Evolutionary conservation across 2,888 invertebrate species (phyloP).

Genomic region (Pomacea canaliculata): DNA sequence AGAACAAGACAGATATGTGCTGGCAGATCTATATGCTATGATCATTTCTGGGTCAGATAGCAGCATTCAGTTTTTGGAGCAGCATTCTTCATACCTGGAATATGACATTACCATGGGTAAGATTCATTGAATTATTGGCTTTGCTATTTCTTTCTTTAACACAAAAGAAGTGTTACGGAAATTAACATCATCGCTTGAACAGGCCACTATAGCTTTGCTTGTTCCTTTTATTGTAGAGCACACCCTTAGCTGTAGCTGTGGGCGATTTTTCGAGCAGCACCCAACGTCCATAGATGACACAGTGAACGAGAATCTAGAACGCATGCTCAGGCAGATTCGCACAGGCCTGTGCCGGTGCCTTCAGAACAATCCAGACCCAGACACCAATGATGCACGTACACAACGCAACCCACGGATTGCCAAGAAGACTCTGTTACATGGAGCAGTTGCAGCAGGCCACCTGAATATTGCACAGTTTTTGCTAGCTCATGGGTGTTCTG

Average conservation of each 20-base stretch:
- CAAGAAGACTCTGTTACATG: slow-evolving; percentile 36
- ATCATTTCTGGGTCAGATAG: slow-evolving; percentile 4
- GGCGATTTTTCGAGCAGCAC: slow-evolving; percentile 39
- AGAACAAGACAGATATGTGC: not conserved
- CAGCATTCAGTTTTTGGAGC: slow-evolving; percentile 21
- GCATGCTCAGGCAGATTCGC: slow-evolving; percentile 20
- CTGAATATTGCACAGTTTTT: slow-evolving; percentile 27
- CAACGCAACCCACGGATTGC: slow-evolving; percentile 8
- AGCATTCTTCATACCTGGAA: slow-evolving; percentile 26
- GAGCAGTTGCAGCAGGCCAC: slow-evolving; percentile 38
- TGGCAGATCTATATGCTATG: slow-evolving; percentile 14
- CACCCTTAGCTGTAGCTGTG: slow-evolving; percentile 37
- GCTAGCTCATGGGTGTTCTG: slow-evolving; percentile 32
- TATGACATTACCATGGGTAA: slow-evolving; percentile 31
- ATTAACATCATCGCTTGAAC: too few relatives aligned
- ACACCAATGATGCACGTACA: not conserved
- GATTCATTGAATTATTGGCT: not conserved
- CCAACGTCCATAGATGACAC: slow-evolving; percentile 33
- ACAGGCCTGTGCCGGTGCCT: slow-evolving; percentile 33
- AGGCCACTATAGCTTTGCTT: too few relatives aligned
- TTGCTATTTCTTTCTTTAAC: not conserved
- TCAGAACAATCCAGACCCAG: slow-evolving; percentile 1
- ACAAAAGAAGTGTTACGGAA: not conserved
- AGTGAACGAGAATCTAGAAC: slow-evolving; percentile 23
- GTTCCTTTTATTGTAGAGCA: slow-evolving; percentile 28